These are phyloP conservation scores for Vanessa cardui DNA, from an alignment of 2,888 invertebrate species.

Conservation along the genomic window DNA sequence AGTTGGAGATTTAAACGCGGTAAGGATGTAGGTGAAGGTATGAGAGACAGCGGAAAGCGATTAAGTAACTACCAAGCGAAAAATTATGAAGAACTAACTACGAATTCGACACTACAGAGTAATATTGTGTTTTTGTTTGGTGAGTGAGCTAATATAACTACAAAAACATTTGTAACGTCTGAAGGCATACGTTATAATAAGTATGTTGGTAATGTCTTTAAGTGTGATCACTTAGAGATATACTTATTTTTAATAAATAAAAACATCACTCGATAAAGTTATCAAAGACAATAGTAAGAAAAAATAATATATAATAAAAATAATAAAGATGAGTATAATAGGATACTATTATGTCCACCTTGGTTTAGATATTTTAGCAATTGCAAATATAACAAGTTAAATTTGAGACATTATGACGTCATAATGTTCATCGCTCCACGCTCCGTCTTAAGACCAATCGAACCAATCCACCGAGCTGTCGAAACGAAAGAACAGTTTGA, in stretches of 20 bases:
- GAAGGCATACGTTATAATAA: no score
- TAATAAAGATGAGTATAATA: no score
- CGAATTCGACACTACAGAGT: not conserved
- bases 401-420: not conserved
- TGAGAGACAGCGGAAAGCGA: slow-evolving; percentile 24
- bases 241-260: no score
- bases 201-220: no score
- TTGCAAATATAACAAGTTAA: not conserved
- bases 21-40: slow-evolving; percentile 26
- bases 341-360: not conserved
- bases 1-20: slow-evolving; percentile 73
- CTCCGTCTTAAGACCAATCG: slow-evolving; percentile 21
- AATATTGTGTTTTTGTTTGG: no score
- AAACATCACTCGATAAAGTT: no score
- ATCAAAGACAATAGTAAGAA: no score
- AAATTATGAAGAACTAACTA: not conserved
- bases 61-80: not conserved
- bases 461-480: slow-evolving; percentile 49
- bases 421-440: slow-evolving; percentile 24
- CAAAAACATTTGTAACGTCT: no score
- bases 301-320: no score
- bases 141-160: no score
- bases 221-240: no score
- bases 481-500: slow-evolving; percentile 66
- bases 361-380: not conserved